Base-by-base conservation (phyloP, 2,797 vertebrate species). In the Onychomys leucogaster region DNA sequence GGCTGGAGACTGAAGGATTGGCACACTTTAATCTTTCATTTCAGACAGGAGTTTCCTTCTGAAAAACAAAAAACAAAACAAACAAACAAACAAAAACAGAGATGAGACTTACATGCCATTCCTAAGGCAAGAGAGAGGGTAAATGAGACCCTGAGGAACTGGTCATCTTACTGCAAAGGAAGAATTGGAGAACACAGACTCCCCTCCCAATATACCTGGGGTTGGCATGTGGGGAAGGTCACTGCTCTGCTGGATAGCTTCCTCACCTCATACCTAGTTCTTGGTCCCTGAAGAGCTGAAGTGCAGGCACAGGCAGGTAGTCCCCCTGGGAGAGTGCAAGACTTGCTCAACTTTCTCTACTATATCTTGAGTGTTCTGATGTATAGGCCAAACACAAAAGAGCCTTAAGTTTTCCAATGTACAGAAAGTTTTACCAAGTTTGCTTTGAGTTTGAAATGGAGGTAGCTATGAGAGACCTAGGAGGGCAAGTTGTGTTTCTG, bases 291-390 rank as follows among this genome's bases (percentile, higher is more conserved):
- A 82, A 59, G 4, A 82, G 1, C 23, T 82, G 6, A 82, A 27
- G 23, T 59, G 6, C 13, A 4, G 3, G 6, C 6, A 59, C 1
- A 23, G 41, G 0, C 13, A 27, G 6, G n/a, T 27, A 27, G 34
- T 59, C 3, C n/a, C 11, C 1, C n/a, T 41, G 55, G 25, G 25
- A 82, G 80, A 37, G 27, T 3, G 11, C 2, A 37, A 81, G 3
- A 37, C 21, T 37, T 59, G 21, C 34, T 37, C 12, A 59, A 82
- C n/a, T 41, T 41, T 41, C n/a, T 17, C 12, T 59, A 82, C 55
- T 41, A 1, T 27, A 59, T 82, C 6, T 16, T 59, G 12, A 59
- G 13, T 6, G 27, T 81, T 55, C 55, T 23, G 10, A 8, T 81
- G 12, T 57, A 6, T 37, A 59, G 11, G 11, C 6, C 52, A 37